Conservation (phyloP, 2,888 invertebrate species). For the Pyrrhia umbra region DNA sequence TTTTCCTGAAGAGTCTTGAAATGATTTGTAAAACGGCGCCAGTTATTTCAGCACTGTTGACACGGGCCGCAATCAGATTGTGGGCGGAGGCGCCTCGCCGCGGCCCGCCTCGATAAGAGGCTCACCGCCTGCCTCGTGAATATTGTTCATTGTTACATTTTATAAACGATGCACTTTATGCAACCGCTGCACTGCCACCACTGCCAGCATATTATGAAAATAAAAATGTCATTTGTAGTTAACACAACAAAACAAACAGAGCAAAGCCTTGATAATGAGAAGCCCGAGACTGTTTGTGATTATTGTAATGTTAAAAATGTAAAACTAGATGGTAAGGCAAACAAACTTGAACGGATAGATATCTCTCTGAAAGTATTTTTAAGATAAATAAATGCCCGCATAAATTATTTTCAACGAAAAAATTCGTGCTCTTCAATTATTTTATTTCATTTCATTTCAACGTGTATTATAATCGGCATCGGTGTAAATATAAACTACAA, state of each 20-base stretch:
- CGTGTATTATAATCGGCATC: background rate
- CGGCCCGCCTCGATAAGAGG: constrained; percentile 71
- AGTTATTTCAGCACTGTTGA: constrained; percentile 63
- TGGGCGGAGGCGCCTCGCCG: constrained; percentile 61
- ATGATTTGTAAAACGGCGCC: constrained; percentile 59
- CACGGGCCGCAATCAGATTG: constrained; percentile 73
- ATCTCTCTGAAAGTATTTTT: constrained; percentile 3
- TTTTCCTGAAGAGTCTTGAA: constrained; percentile 48
- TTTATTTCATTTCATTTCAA: background rate
- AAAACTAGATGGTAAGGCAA: background rate
- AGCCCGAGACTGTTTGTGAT: constrained; percentile 7
- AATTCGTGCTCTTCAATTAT: background rate
- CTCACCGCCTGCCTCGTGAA: constrained; percentile 67
- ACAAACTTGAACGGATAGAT: background rate
- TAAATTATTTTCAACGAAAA: background rate
- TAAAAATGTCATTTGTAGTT: constrained; percentile 41
- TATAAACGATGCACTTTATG: constrained; percentile 63
- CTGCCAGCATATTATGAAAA: constrained; percentile 38
- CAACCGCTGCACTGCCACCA: constrained; percentile 36
- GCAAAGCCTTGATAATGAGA: constrained; percentile 33
- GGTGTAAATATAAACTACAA: background rate
- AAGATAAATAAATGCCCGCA: background rate
- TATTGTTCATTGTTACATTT: constrained; percentile 67
- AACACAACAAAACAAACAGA: constrained; percentile 34
- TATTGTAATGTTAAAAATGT: constrained; percentile 17